Percentiles rank a stretch among this genome's conserved stretches.
These are phyloP conservation scores for Drosophila helvetica DNA, from an alignment of 2,888 invertebrate genomes.

Conservation along the genomic window DNA sequence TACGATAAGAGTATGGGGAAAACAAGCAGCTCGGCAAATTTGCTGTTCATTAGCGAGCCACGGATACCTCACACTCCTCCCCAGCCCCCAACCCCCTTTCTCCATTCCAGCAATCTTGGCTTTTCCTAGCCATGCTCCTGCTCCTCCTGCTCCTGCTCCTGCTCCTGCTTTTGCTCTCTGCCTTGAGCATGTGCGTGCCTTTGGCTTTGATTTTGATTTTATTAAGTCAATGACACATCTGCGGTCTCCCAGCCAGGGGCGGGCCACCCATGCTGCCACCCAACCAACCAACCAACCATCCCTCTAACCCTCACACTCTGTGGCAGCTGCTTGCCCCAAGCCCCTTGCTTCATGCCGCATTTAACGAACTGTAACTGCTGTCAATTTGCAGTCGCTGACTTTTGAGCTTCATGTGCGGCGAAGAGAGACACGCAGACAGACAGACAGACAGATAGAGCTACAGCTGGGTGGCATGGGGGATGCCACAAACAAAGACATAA, in stretches of 20 bases:
- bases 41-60: constrained; percentile 72
- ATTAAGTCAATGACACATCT: constrained; percentile 80
- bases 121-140: neutral
- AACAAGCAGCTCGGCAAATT: constrained; percentile 58
- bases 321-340: neutral
- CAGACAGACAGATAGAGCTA: neutral
- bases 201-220: constrained; percentile 80
- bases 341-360: constrained; percentile 54
- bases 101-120: neutral
- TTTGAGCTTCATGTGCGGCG: constrained; percentile 60
- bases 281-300: neutral
- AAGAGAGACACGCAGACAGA: neutral
- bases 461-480: neutral
- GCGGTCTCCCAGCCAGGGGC: constrained; percentile 55
- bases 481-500: constrained; percentile 63
- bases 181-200: constrained; percentile 65
- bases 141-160: constrained; percentile 2
- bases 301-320: neutral
- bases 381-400: constrained; percentile 80
- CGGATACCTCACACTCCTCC: constrained; percentile 30
- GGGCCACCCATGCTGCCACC: constrained; percentile 16
- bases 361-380: constrained; percentile 81
- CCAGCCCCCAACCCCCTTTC: neutral
- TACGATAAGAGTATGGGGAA: neutral
- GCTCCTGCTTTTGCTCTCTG: constrained; percentile 13